Conservation (phyloP, 2,888 invertebrate genomes). For the Noctua janthe region DNA sequence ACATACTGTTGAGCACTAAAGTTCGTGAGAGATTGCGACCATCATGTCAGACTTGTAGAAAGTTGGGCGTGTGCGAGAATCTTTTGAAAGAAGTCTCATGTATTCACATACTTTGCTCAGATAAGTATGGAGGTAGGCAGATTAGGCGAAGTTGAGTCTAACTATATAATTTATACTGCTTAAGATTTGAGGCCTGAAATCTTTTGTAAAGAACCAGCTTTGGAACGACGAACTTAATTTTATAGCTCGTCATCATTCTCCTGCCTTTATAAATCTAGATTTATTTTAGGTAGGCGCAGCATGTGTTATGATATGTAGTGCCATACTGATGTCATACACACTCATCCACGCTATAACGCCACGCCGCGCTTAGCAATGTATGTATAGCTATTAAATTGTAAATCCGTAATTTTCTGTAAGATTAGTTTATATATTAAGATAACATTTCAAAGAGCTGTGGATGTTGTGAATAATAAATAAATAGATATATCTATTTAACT, state of each 20-base stretch:
- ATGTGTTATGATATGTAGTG: background rate
- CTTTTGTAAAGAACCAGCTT: conserved; percentile 1
- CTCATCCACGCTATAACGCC: no score
- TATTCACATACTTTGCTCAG: conserved; percentile 19
- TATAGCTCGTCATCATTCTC: background rate
- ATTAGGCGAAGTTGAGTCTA: conserved; percentile 4
- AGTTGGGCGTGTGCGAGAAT: conserved; percentile 42
- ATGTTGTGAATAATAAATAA: no score
- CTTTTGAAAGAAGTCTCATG: conserved; percentile 26
- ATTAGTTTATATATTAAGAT: no score
- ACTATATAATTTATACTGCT: conserved; percentile 21
- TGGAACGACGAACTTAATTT: background rate
- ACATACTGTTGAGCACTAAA: conserved; percentile 41
- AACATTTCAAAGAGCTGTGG: no score
- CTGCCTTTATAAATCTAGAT: background rate
- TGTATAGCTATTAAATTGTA: no score
- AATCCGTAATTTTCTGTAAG: no score
- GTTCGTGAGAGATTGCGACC: conserved; percentile 55
- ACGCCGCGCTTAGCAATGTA: no score
- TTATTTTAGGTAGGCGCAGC: background rate
- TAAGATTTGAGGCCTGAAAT: conserved; percentile 1
- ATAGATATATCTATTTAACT: background rate
- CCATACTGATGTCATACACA: background rate
- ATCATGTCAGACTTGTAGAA: conserved; percentile 29
- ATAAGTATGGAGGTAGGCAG: conserved; percentile 19